These are phyloP conservation scores for Ammodytes marinus DNA, from an alignment of 2,113 vertebrate genomes.

Conservation along the genomic window DNA sequence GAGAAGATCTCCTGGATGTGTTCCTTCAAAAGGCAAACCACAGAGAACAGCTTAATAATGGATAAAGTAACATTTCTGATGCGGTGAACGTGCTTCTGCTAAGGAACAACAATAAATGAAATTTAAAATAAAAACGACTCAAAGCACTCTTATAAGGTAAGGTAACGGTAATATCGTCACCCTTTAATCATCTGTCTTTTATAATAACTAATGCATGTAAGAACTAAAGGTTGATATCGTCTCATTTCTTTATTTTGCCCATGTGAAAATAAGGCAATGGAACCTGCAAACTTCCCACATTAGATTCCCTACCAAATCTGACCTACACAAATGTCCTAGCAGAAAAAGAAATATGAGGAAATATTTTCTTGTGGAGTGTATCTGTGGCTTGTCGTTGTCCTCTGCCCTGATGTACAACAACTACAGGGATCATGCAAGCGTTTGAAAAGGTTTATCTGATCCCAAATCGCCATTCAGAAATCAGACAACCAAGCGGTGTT, in stretches of 20 bases:
- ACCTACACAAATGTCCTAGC: too few relatives aligned
- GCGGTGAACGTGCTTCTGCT: neutral
- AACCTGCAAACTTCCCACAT: neutral
- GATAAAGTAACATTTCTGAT: neutral
- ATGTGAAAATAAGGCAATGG: neutral
- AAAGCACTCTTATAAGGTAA: too few relatives aligned
- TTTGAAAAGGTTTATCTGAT: neutral
- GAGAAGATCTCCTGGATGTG: conserved; percentile 99
- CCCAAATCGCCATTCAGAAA: neutral
- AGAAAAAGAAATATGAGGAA: too few relatives aligned
- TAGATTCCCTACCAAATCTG: too few relatives aligned
- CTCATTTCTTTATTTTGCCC: neutral
- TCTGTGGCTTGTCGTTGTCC: neutral
- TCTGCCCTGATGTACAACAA: neutral
- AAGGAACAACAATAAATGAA: too few relatives aligned
- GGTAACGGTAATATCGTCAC: too few relatives aligned
- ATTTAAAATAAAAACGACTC: neutral
- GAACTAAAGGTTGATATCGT: neutral
- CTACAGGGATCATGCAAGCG: neutral
- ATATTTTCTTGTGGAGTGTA: neutral
- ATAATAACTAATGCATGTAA: neutral
- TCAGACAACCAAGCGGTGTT: neutral
- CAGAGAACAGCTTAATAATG: neutral
- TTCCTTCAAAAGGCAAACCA: conserved; percentile 83
- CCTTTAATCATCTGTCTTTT: neutral